Evolutionary conservation across 2,888 invertebrate species (phyloP).

Genomic region (Ligdia adustata): DNA sequence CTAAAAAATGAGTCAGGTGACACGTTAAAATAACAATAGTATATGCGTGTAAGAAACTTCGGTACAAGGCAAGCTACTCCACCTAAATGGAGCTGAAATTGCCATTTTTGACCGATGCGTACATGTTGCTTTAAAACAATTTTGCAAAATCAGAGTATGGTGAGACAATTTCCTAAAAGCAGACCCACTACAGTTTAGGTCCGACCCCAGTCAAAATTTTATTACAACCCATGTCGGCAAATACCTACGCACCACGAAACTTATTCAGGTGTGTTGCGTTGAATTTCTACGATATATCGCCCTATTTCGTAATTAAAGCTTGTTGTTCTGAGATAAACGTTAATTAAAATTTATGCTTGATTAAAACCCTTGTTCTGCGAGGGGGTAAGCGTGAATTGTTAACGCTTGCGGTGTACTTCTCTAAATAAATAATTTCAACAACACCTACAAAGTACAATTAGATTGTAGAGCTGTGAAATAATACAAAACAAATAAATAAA

Average conservation of each 20-base stretch:
- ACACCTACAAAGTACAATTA: background rate
- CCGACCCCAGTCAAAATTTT: slow-evolving; percentile 13
- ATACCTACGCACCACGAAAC: slow-evolving; percentile 23
- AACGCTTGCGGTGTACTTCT: slow-evolving; percentile 3
- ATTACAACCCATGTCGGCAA: slow-evolving; percentile 5
- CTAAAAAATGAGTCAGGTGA: too few relatives aligned
- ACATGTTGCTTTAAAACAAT: too few relatives aligned
- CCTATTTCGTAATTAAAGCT: slow-evolving; percentile 20
- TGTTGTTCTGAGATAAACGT: slow-evolving; percentile 22
- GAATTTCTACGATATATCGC: slow-evolving; percentile 20
- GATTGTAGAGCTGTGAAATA: background rate
- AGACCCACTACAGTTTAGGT: background rate
- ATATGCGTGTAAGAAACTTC: too few relatives aligned
- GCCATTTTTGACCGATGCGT: too few relatives aligned
- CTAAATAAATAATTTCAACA: slow-evolving; percentile 5
- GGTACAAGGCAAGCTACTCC: too few relatives aligned
- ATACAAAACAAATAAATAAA: background rate
- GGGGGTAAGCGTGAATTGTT: slow-evolving; percentile 10
- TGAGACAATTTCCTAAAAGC: background rate
- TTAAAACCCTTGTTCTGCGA: slow-evolving; percentile 17
- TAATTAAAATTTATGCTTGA: slow-evolving; percentile 27
- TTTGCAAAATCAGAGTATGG: too few relatives aligned
- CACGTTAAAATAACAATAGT: too few relatives aligned
- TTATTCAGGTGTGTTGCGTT: slow-evolving; percentile 17
- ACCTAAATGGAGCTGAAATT: too few relatives aligned